Evolutionary conservation across 1,140 invertebrate genomes (phyloP), one percentile per base, ranked within the genome.

Genomic region (Drosophila cardini): DNA sequence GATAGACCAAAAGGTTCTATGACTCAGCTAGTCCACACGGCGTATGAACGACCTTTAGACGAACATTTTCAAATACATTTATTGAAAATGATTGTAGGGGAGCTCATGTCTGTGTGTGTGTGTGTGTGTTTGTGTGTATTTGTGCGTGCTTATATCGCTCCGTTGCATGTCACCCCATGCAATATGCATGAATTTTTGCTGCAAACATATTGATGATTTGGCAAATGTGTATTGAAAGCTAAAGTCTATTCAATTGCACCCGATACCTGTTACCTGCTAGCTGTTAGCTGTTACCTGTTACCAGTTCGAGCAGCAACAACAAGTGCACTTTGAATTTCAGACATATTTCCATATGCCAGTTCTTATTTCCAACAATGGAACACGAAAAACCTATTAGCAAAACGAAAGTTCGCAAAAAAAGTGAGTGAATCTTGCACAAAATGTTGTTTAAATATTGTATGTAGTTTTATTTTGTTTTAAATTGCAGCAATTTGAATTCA

Each of bases 121-220:
- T 8, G 0, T 34, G 1, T n/a, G 2, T 46, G 4, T 60, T 38
- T 53, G 11, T 32, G 13, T 46, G 16, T 53, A 2, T 45, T 10
- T 42, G 34, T 56, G 18, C 57, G 70, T 52, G 74, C 73, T 55
- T 75, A 46, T 64, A 60, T 43, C 64, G 63, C 42, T 36, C 30
- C 36, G 36, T 34, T 61, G 73, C 55, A 63, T 78, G 52, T 57
- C 63, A 52, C 26, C 63, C 57, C 40, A 64, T 79, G 55, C 76
- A 65, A 57, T 64, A 71, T 83, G 83, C 76, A 83, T 76, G 65
- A 55, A 65, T 75, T 78, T 71, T 68, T 46, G 21, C 34, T 7
- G 43, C 62, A 89, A 78, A 80, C 70, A 89, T 87, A 80, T 89
- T 89, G 84, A 87, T 87, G 84, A 87, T 87, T 89, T 87, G 80